Evolutionary conservation across 2,113 vertebrate species (phyloP), one percentile per base, ranked within the genome.

Genomic region (Lepus americanus): DNA sequence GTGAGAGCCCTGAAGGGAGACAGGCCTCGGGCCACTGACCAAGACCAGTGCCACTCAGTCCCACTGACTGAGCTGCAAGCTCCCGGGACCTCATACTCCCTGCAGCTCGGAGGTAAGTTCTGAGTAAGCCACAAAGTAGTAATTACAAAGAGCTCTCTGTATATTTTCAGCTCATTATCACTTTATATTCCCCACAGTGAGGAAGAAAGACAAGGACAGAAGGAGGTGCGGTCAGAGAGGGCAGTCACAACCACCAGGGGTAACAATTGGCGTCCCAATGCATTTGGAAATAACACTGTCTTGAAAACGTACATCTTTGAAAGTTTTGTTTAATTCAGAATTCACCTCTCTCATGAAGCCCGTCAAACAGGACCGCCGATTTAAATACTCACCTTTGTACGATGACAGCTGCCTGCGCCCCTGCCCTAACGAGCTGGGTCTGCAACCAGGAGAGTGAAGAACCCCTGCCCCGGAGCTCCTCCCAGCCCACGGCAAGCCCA

Each of bases 261-360:
- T 89, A 87, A 70, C 61, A 36, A 27, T 86, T 61, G 29, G 55
- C 27, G 92, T 77, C 70, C 84, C 87, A 29, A 80, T 64, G 33
- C 80, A 92, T 90, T 79, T 79, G 36, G 14, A 94, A 89, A 94
- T 59, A 33, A n/a, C 22, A 63, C 27, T 77, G 36, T 59, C 80
- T 85, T 87, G 79, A 78, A 83, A 79, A 69, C 23, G 44, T 44
- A 44, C 44, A 23, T 70, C 16, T 70, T 76, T 25, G 67, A 85
- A 33, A 77, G 64, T 87, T 69, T 92, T 74, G 87, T 74, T 67
- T 90, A 97, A 66, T 80, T 84, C 85, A 89, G 83, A 96, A 84
- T 79, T 94, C 73, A 78, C 2, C 86, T 25, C n/a, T 78, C 2
- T n/a, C 67, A 27, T 80, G 20, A 84, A 93, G 59, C 51, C 73